Evolutionary conservation across 30 jellyfish, hydroid and myxozoan genomes (phyloP).

Genomic region (Mastigias papua): DNA sequence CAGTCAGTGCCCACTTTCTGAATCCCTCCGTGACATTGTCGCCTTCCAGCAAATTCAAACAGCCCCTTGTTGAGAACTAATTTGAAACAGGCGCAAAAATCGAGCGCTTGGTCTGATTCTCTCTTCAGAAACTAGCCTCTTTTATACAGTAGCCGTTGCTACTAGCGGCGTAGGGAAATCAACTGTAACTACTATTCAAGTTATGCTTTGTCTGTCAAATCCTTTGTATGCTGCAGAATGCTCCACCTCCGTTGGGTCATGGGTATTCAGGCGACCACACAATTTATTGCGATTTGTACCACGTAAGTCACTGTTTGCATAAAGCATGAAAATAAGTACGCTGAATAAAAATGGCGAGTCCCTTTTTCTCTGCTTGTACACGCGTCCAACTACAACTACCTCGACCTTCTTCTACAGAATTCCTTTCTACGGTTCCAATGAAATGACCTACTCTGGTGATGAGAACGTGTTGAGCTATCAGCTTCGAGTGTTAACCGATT

Average conservation of each 20-base stretch:
- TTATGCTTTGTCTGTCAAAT: slow-evolving; percentile 31
- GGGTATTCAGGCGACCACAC: slow-evolving; percentile 26
- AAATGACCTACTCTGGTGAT: slow-evolving; percentile 49
- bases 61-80: background rate
- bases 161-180: background rate
- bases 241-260: slow-evolving; percentile 44
- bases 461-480: slow-evolving; percentile 82
- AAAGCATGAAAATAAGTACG: background rate
- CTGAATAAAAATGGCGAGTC: background rate
- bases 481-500: slow-evolving; percentile 64
- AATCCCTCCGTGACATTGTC: background rate
- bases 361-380: background rate
- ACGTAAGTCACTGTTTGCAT: background rate
- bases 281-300: slow-evolving; percentile 8
- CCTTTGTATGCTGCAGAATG: slow-evolving; percentile 35
- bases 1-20: background rate
- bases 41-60: background rate
- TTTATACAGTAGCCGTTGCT: slow-evolving; percentile 2
- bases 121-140: background rate
- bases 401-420: slow-evolving; percentile 7
- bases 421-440: slow-evolving; percentile 7
- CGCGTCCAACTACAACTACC: background rate
- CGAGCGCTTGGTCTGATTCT: background rate
- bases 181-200: slow-evolving; percentile 10
- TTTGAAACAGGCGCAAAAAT: background rate